These are phyloP conservation scores for Philopedon plagiatum DNA, from an alignment of 2,888 invertebrate species.

Conservation along the genomic window DNA sequence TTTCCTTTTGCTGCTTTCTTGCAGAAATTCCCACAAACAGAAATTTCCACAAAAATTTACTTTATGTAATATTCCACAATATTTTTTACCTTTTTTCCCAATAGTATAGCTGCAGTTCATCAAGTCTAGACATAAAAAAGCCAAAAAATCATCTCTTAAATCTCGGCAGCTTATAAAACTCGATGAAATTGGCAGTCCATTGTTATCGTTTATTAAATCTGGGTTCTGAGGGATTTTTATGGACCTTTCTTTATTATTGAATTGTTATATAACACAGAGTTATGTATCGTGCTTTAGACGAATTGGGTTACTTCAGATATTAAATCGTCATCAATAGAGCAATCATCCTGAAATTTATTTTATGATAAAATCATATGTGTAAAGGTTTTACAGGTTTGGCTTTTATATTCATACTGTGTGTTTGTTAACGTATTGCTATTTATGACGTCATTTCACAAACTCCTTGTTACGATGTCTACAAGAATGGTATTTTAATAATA, in stretches of 20 bases:
- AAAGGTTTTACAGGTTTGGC: too few species aligned
- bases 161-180: background rate
- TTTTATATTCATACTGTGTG: too few species aligned
- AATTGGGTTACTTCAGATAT: background rate
- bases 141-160: constrained; percentile 5
- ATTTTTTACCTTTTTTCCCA: too few species aligned
- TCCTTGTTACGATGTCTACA: too few species aligned
- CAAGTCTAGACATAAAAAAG: background rate
- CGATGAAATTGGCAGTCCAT: background rate
- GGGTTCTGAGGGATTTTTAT: constrained; percentile 3
- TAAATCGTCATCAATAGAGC: background rate
- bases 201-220: constrained; percentile 1
- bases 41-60: background rate
- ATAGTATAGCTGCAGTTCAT: background rate
- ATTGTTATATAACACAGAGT: background rate
- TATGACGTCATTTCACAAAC: too few species aligned
- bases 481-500: too few species aligned
- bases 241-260: constrained; percentile 3
- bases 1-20: too few species aligned
- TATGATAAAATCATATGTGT: too few species aligned
- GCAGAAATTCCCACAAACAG: background rate
- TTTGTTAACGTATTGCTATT: too few species aligned
- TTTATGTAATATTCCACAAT: background rate
- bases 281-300: background rate
- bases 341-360: background rate